Evolutionary conservation across 2,797 vertebrate genomes (phyloP).

Genomic region (Emydoidea blandingii): DNA sequence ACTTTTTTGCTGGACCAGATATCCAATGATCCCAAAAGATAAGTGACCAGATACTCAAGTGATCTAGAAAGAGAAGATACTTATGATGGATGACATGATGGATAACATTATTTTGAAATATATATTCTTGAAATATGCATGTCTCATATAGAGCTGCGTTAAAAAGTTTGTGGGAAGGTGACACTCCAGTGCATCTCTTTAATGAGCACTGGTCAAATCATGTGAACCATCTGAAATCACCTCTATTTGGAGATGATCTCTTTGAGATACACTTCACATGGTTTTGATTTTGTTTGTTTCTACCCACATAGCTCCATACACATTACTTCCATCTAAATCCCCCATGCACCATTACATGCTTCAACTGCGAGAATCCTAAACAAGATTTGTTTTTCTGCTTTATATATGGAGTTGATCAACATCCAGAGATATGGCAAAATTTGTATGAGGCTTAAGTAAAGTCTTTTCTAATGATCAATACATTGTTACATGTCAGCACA

Average conservation of each 20-base stretch:
- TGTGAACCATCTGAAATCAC: not conserved
- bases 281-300: not conserved
- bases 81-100: not conserved
- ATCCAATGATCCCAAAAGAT: conserved; percentile 13
- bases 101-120: not conserved
- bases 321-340: not conserved
- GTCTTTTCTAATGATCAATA: not conserved
- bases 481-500: too few species aligned
- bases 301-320: too few species aligned
- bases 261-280: not conserved
- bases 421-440: not conserved
- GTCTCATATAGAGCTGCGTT: not conserved
- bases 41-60: conserved; percentile 6
- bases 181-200: not conserved
- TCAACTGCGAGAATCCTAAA: too few species aligned
- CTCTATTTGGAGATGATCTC: not conserved
- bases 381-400: too few species aligned
- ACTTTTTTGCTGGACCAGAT: conserved; percentile 1
- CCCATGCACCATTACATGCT: too few species aligned
- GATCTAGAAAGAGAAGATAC: not conserved
- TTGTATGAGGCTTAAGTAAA: too few species aligned
- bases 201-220: not conserved
- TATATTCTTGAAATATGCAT: not conserved
- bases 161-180: not conserved
- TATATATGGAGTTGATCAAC: not conserved